Evolutionary conservation across 2,888 invertebrate genomes (phyloP), one percentile per base, ranked within the genome.

Genomic region (Hyposoter didymator): DNA sequence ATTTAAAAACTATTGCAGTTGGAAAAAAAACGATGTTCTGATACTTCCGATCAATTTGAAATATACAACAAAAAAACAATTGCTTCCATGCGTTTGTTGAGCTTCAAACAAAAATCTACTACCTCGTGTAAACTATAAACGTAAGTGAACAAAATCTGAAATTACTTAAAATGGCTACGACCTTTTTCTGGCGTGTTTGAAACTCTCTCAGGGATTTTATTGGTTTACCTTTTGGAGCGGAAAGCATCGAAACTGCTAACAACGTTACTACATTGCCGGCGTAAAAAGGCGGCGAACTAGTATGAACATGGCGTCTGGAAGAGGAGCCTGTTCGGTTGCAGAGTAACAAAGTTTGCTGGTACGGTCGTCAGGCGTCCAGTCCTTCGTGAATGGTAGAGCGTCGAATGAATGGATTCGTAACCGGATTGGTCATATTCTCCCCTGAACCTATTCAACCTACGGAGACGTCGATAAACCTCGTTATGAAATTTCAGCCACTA

Each of bases 131-230:
- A 64, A 19, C 43, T 47, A 14, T 7, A 28, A 52, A 32, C 32
- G 49, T 14, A 4, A 22, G 84, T 82, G 52, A 35, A 72, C 80
- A 52, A 80, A 86, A 87, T 86, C 82, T 86, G 76, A 81, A 86
- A 87, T 88, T 88, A 87, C 87, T 87, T 88, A 86, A 87, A 88
- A 88, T 88, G 64, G 55, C 47, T 62, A 84, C 83, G 80, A 87
- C 74, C 86, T 80, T 73, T 73, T 62, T 47, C 45, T 35, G 8
- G 39, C 1, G n/a, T n/a, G 47, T 69, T 67, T 79, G 80, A 80
- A 76, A 89, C 87, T 88, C 89, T 86, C 82, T 88, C 89, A 87
- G 87, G 85, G 80, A 88, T 70, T 82, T 66, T 64, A 82, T 75
- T 59, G 59, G 75, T 78, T 74, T 22, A 47, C 70, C 78, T 70